Conservation (phyloP, 2,113 vertebrate species). For the Dinomys branickii region DNA sequence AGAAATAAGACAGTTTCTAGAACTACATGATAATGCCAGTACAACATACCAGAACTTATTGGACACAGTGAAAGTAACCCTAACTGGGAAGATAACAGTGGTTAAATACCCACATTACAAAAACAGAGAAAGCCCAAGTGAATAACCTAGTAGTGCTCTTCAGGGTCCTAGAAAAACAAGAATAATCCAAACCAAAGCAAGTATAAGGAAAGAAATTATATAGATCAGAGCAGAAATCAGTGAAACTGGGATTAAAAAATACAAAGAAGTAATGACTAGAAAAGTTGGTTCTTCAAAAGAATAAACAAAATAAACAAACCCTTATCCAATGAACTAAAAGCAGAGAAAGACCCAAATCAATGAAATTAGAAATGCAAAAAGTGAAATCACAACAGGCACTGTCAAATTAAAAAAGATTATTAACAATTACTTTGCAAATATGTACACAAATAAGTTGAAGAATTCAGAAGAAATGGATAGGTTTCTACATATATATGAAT, state of each 20-base stretch:
- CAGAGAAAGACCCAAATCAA: background rate
- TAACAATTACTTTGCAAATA: background rate
- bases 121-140: background rate
- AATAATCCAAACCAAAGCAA: background rate
- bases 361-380: background rate
- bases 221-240: background rate
- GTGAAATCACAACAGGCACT: background rate
- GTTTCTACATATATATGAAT: background rate
- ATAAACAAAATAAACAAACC: background rate
- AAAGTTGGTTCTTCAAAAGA: background rate
- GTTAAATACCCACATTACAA: background rate
- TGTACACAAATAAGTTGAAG: background rate
- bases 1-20: background rate
- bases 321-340: background rate
- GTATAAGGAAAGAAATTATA: background rate
- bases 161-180: background rate
- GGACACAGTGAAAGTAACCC: background rate
- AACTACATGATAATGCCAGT: background rate
- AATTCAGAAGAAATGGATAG: background rate
- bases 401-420: background rate
- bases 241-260: background rate
- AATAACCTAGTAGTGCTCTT: background rate
- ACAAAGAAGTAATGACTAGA: background rate
- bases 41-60: background rate
- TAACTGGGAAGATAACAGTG: background rate